Evolutionary conservation across 2,888 invertebrate species (phyloP).

Genomic region (Lycophotia porphyrea): DNA sequence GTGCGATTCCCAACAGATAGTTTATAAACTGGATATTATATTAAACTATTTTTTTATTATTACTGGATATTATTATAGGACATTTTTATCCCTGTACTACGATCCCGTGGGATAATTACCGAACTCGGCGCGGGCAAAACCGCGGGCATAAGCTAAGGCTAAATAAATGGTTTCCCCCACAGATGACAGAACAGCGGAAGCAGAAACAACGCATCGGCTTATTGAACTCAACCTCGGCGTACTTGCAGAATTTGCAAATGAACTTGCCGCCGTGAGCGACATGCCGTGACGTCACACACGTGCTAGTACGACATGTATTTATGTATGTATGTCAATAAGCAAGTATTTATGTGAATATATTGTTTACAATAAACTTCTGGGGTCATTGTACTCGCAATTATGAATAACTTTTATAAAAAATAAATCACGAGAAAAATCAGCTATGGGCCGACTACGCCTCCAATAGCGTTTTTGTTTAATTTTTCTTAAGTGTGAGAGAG

Average conservation of each 20-base stretch:
- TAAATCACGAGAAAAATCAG: neutral
- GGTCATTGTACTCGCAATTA: neutral
- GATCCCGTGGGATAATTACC: too few relatives aligned
- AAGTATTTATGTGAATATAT: neutral
- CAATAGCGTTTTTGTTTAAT: neutral
- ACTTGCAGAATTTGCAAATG: constrained; percentile 91
- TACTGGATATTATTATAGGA: too few relatives aligned
- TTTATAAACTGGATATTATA: too few relatives aligned
- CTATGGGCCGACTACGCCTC: neutral
- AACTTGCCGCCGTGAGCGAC: constrained; percentile 84
- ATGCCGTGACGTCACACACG: constrained; percentile 55
- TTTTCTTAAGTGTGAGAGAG: too few relatives aligned
- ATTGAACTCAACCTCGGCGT: constrained; percentile 94
- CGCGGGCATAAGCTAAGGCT: too few relatives aligned
- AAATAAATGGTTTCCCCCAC: constrained; percentile 38
- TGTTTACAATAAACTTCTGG: neutral
- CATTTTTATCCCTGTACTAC: too few relatives aligned
- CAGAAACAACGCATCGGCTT: constrained; percentile 97
- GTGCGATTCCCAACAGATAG: too few relatives aligned
- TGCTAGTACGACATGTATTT: constrained; percentile 41
- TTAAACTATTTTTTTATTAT: too few relatives aligned
- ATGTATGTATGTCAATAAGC: constrained; percentile 48
- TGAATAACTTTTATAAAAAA: neutral
- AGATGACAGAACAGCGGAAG: constrained; percentile 98
- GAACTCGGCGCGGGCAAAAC: too few relatives aligned